Conservation (phyloP, 2,888 invertebrate genomes). For the Platycheirus rosarum region DNA sequence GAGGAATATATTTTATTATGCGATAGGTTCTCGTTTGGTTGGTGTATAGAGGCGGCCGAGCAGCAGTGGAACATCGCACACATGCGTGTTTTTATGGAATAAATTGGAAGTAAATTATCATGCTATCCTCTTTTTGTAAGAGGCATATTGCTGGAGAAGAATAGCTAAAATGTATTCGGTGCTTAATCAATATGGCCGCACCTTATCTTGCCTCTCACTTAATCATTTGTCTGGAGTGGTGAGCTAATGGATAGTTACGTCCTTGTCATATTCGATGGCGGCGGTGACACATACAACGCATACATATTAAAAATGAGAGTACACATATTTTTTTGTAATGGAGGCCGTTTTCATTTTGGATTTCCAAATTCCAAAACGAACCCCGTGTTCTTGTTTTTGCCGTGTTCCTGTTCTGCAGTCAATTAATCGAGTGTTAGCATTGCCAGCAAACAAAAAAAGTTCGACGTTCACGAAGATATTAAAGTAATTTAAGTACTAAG, state of each 20-base stretch:
- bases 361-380: slow-evolving; percentile 17
- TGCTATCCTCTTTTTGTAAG: slow-evolving; percentile 28
- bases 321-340: slow-evolving; percentile 24
- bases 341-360: slow-evolving; percentile 31
- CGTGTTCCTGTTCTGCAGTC: neutral
- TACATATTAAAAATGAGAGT: slow-evolving; percentile 21
- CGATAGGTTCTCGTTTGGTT: slow-evolving; percentile 63
- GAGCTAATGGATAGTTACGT: slow-evolving; percentile 23
- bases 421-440: no score
- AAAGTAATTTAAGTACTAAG: no score
- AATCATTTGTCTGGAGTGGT: slow-evolving; percentile 16
- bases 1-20: slow-evolving; percentile 67
- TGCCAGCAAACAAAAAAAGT: no score
- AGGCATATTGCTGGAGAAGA: slow-evolving; percentile 10
- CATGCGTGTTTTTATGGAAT: slow-evolving; percentile 10
- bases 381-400: neutral
- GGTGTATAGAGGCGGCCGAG: slow-evolving; percentile 25
- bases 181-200: slow-evolving; percentile 91
- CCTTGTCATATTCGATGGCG: slow-evolving; percentile 42
- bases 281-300: slow-evolving; percentile 44
- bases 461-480: no score
- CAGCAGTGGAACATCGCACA: slow-evolving; percentile 50
- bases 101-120: slow-evolving; percentile 27
- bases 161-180: slow-evolving; percentile 27
- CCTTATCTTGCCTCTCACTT: slow-evolving; percentile 80